A percentile compares a stretch with the other conserved stretches of the same genome.
Evolutionary conservation across 35 echinoderm and acorn worm species (phyloP).

Genomic region (Heliocidaris tuberculata): DNA sequence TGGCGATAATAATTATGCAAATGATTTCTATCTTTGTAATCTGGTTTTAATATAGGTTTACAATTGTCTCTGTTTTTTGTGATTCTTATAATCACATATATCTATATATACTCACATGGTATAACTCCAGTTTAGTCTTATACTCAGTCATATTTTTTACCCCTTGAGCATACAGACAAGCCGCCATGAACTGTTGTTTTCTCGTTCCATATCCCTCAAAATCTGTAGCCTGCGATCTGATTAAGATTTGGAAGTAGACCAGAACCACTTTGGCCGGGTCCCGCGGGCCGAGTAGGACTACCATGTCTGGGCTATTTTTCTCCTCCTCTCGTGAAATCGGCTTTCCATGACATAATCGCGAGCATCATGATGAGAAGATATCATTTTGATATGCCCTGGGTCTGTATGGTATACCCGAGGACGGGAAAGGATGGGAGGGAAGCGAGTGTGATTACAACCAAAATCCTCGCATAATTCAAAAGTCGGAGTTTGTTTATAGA

Average conservation of each 20-base stretch:
- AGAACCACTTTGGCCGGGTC: not conserved
- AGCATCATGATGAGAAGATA: not conserved
- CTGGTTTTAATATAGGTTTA: too few relatives aligned
- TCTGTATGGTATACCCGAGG: not conserved
- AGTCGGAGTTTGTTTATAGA: too few relatives aligned
- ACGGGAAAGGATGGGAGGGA: not conserved
- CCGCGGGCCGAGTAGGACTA: not conserved
- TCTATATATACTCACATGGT: too few relatives aligned
- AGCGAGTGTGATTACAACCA: not conserved
- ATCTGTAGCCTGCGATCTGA: not conserved
- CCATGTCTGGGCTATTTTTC: not conserved
- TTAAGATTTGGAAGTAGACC: slow-evolving; percentile 34
- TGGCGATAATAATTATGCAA: too few relatives aligned
- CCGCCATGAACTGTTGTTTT: not conserved
- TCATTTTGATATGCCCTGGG: not conserved
- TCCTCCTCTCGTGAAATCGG: slow-evolving; percentile 6
- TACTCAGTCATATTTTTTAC: not conserved
- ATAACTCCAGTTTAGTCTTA: not conserved
- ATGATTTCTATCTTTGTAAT: too few relatives aligned
- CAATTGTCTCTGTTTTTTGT: too few relatives aligned
- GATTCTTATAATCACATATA: too few relatives aligned
- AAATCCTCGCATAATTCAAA: too few relatives aligned
- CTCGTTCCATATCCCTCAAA: not conserved
- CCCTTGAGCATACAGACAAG: not conserved
- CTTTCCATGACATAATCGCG: slow-evolving; percentile 27